phyloP scores from a whole-genome alignment of 2,888 invertebrate species.

The Campoplex nolae region DNA sequence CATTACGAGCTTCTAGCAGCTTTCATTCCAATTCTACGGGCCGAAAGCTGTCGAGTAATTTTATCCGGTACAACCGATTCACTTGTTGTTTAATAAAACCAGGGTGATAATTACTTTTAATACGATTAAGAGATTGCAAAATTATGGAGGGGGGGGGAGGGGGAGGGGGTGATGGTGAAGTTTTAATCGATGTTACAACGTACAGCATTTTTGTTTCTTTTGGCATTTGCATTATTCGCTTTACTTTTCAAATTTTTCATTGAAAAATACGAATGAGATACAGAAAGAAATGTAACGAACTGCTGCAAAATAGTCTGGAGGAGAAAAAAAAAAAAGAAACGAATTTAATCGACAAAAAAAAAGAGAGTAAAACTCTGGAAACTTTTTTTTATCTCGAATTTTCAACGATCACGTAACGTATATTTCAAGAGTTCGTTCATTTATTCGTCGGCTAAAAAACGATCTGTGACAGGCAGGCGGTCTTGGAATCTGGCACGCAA shows the following conservation, averaged over 20 bases:
- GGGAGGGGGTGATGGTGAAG: too few species aligned
- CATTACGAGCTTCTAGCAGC: constrained; percentile 10
- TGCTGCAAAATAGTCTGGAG: not conserved
- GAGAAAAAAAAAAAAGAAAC: not conserved
- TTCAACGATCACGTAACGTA: not conserved
- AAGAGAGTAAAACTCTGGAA: not conserved
- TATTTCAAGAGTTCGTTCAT: not conserved
- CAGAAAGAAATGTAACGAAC: not conserved
- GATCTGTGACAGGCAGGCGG: not conserved
- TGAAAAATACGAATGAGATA: not conserved
- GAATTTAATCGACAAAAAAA: not conserved
- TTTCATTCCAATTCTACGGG: constrained; percentile 9
- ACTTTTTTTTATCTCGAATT: not conserved
- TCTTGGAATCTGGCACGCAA: not conserved
- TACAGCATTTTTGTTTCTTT: not conserved
- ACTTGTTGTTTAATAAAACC: constrained; percentile 5
- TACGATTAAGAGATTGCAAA: not conserved
- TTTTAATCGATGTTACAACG: not conserved
- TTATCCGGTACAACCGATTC: not conserved
- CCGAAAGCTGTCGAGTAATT: constrained; percentile 7
- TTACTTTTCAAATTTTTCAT: not conserved
- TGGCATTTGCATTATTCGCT: not conserved
- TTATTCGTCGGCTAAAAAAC: not conserved
- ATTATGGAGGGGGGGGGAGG: too few species aligned
- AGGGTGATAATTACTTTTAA: constrained; percentile 8